Evolutionary conservation across 1,140 invertebrate species (phyloP), one percentile per base, ranked within the genome.

Genomic region (Ips typographus): DNA sequence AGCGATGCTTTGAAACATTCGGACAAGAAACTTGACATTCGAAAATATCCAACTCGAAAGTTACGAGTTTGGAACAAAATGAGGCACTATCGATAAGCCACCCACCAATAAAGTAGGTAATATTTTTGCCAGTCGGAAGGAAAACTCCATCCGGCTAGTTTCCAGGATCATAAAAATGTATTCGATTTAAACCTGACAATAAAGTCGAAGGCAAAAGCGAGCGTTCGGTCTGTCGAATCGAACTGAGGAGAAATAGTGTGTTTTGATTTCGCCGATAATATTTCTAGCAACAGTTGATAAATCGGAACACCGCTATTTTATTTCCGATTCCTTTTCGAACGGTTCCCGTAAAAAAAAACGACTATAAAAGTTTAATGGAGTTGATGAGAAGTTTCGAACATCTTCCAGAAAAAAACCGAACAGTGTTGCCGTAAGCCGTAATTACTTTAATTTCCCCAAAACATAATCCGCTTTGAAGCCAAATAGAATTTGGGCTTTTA

Each of bases 111-210:
- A 68, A 57, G 47, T 68, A 68, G 40, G 61, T 61, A 68, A 68
- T 68, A 68, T 68, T 68, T 68, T 61, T 41, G 22, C 40, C 37
- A 40, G 65, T 52, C 42, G 38, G 40, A 53, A 68, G 57, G 65
- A 39, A 47, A 43, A 53, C 66, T 52, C 58, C 43, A 43, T 44
- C 68, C 55, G 68, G 61, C 42, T 52, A 57, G 60, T 70, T 70
- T 70, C 56, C 52, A 36, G 68, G 39, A 70, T 56, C 60, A 64
- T 64, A 70, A 70, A 64, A 70, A 70, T 64, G 60, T 63, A 70
- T 70, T 70, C 68, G 68, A 70, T 70, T 70, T 70, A 53, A 63
- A 64, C 8, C 41, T 53, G 56, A 59, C 60, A 58, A 64, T 70
- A 70, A 57, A 64, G 37, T 39, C 44, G 65, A 36, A 59, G 53